These are phyloP conservation scores for Syngnathus scovelli DNA, from an alignment of 2,113 vertebrate species.

Conservation along the genomic window DNA sequence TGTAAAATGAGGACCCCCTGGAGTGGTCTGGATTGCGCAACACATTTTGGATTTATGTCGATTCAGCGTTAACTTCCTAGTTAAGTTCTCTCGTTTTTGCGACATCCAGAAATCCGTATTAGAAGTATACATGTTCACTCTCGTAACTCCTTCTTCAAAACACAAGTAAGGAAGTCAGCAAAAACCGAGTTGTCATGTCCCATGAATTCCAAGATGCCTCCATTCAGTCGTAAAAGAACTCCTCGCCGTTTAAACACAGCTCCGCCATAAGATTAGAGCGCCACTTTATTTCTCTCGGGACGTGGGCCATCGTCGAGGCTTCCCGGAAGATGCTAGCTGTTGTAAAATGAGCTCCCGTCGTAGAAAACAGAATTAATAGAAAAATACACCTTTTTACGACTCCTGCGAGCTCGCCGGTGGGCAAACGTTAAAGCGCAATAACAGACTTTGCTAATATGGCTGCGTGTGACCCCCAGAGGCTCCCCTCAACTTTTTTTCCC, in stretches of 20 bases:
- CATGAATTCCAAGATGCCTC: neutral
- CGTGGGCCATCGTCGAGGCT: neutral
- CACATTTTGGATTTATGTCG: too few relatives aligned
- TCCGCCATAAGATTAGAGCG: neutral
- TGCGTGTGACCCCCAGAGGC: neutral
- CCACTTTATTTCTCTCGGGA: conserved; percentile 3
- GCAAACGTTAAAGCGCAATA: neutral
- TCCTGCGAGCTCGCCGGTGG: neutral
- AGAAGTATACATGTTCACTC: too few relatives aligned
- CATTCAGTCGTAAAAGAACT: neutral
- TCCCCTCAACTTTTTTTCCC: too few relatives aligned
- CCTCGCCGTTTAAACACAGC: neutral
- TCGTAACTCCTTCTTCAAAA: neutral
- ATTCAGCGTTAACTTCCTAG: too few relatives aligned
- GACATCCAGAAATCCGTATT: too few relatives aligned
- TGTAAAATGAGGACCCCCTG: too few relatives aligned
- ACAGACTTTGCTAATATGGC: neutral
- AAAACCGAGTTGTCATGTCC: neutral
- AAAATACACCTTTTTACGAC: neutral
- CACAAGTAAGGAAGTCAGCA: neutral
- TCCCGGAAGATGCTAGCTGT: neutral
- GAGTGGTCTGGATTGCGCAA: too few relatives aligned
- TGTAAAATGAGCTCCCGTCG: neutral
- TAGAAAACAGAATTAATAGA: conserved; percentile 1
- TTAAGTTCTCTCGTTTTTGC: too few relatives aligned